Conservation (phyloP, 2,797 vertebrate genomes). For the Champsocephalus esox region DNA sequence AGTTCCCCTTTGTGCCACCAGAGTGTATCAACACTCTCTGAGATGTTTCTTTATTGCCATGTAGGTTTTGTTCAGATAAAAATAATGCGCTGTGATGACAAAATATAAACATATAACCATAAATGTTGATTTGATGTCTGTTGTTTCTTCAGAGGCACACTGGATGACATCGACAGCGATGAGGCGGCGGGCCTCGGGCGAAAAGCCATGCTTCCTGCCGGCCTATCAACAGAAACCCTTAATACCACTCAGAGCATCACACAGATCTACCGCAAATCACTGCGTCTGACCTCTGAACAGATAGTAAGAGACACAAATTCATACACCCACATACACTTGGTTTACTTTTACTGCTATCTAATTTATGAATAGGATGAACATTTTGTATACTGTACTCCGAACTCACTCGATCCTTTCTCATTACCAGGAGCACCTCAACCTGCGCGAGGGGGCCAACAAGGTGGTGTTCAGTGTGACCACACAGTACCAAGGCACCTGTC, state of each 20-base stretch:
- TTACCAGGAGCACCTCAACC: slow-evolving; percentile 87
- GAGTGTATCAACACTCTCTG: slow-evolving; percentile 11
- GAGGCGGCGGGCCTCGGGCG: slow-evolving; percentile 70
- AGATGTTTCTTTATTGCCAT: no score
- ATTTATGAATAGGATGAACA: not conserved
- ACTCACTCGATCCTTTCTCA: not conserved
- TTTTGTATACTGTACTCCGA: not conserved
- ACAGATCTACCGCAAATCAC: slow-evolving; percentile 91
- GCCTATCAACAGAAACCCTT: slow-evolving; percentile 66
- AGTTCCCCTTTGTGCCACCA: slow-evolving; percentile 6
- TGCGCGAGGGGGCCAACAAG: slow-evolving; percentile 92
- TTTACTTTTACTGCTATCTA: not conserved
- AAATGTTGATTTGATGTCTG: not conserved
- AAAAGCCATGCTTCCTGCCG: slow-evolving; percentile 49
- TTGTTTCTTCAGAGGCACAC: slow-evolving; percentile 62
- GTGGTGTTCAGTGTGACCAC: slow-evolving; percentile 96
- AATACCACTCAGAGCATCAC: slow-evolving; percentile 73
- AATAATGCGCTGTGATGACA: not conserved
- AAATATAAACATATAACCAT: not conserved
- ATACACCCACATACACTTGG: not conserved
- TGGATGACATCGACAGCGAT: slow-evolving; percentile 80
- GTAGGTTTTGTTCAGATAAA: no score
- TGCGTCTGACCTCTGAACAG: slow-evolving; percentile 91
- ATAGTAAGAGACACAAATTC: slow-evolving; percentile 82
- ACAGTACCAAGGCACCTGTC: slow-evolving; percentile 96